Evolutionary conservation across 2,113 vertebrate genomes (phyloP).

Genomic region (Actinemys pallida): DNA sequence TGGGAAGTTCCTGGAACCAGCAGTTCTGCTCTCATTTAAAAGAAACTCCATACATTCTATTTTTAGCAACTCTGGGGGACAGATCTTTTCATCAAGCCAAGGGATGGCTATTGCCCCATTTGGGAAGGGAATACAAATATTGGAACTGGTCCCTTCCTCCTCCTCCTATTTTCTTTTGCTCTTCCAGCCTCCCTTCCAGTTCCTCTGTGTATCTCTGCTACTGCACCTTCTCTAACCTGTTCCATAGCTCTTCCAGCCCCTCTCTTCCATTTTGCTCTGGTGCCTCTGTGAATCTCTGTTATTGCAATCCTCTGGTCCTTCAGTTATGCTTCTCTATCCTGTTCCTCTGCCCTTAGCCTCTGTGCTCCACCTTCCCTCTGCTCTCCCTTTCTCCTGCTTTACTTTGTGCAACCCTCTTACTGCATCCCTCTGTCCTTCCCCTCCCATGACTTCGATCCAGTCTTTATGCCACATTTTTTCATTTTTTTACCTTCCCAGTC

Average conservation of each 20-base stretch:
- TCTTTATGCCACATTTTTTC: background rate
- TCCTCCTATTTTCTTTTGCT: background rate
- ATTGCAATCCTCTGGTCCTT: background rate
- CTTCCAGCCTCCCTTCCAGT: background rate
- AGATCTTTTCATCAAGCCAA: background rate
- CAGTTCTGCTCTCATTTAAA: background rate
- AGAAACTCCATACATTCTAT: background rate
- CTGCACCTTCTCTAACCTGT: background rate
- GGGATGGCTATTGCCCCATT: background rate
- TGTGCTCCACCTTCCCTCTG: background rate
- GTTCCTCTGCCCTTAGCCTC: background rate
- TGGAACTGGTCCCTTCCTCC: background rate
- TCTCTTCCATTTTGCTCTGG: background rate
- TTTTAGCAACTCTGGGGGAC: background rate
- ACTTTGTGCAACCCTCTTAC: background rate
- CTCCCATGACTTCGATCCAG: background rate
- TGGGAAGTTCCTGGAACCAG: background rate
- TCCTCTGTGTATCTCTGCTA: background rate
- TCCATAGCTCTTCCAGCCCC: background rate
- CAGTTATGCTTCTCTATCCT: background rate
- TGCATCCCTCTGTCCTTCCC: background rate
- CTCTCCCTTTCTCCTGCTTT: background rate
- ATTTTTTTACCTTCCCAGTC: background rate
- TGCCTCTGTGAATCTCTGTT: background rate
- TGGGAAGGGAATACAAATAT: background rate